Conservation (phyloP, 2,888 invertebrate genomes). For the Macrophya alboannulata region DNA sequence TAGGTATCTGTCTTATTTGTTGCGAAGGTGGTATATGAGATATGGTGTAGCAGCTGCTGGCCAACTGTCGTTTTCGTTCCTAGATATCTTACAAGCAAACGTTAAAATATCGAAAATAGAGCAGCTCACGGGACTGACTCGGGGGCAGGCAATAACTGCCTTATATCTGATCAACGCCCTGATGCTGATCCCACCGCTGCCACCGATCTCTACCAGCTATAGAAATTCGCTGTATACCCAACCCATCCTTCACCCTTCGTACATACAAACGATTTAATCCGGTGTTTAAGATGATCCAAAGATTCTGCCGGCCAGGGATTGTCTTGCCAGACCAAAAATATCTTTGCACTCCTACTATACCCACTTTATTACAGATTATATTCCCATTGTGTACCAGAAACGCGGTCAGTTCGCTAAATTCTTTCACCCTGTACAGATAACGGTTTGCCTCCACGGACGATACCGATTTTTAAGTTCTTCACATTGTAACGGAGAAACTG, state of each 20-base stretch:
- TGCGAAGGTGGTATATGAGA: constrained; percentile 53
- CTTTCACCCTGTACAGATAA: not conserved
- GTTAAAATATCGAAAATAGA: constrained; percentile 54
- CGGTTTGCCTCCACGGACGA: not conserved
- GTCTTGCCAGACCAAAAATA: not conserved
- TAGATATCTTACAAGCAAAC: constrained; percentile 36
- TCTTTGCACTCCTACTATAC: not conserved
- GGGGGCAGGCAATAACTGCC: not conserved
- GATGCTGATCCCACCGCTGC: not conserved
- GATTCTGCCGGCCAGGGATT: not conserved
- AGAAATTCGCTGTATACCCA: not conserved
- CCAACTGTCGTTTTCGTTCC: constrained; percentile 51
- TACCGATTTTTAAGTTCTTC: too few species aligned
- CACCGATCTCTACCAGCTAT: too few species aligned
- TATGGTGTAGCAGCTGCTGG: constrained; percentile 49
- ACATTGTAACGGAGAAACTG: not conserved
- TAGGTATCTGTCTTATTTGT: not conserved
- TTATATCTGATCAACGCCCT: constrained; percentile 8
- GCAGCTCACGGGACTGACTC: not conserved
- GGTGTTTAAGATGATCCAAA: too few species aligned
- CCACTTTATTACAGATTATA: not conserved
- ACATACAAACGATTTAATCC: too few species aligned
- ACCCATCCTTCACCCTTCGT: constrained; percentile 38
- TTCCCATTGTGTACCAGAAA: constrained; percentile 6
- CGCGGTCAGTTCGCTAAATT: constrained; percentile 24